Evolutionary conservation across 2,888 invertebrate genomes (phyloP), one percentile per base, ranked within the genome.

Genomic region (Ophraella communa): DNA sequence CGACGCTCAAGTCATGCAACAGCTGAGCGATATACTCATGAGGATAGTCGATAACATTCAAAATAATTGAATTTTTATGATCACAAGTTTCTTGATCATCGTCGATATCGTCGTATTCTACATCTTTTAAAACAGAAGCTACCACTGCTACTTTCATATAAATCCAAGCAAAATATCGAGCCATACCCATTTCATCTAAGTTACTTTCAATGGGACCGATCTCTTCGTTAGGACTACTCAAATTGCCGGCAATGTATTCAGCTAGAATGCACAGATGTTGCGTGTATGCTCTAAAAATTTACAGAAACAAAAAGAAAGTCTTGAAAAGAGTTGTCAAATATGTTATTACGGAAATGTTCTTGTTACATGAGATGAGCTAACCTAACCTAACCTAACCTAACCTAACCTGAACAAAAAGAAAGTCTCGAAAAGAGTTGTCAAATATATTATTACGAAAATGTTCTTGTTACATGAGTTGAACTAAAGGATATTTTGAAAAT

Each of bases 1-100:
- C 77, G 5, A 83, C 60, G 39, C 80, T 74, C 33, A 81, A 71
- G 62, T 79, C 79, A 66, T 83, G 77, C 30, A 83, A 69, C 30
- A 83, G 66, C 63, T 79, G 76, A 8, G 77, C 67, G 55, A 82
- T 64, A 64, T 80, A 71, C 33, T 79, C 73, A 59, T 78, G 75
- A 42, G 79, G 70, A 30, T 80, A 74, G 44, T 72, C 79, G 47
- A 71, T 71, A 60, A 65, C 70, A 23, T 69, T 64, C 23, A 71
- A 63, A 62, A 75, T 56, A 49, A 73, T 57, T 20, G 39, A 11
- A 30, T 58, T 56, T 24, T 51, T 59, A 21, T 18, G n/a, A 18
- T 55, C 54, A 0, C 4, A 17, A 14, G 21, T 8, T 53, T 60
- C 35, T 17, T 53, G 47, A 35, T 57, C 65, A n/a, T 52, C 35